Evolutionary conservation across 2,113 vertebrate genomes (phyloP), one percentile per base, ranked within the genome.

Genomic region (Cichladusa arquata): DNA sequence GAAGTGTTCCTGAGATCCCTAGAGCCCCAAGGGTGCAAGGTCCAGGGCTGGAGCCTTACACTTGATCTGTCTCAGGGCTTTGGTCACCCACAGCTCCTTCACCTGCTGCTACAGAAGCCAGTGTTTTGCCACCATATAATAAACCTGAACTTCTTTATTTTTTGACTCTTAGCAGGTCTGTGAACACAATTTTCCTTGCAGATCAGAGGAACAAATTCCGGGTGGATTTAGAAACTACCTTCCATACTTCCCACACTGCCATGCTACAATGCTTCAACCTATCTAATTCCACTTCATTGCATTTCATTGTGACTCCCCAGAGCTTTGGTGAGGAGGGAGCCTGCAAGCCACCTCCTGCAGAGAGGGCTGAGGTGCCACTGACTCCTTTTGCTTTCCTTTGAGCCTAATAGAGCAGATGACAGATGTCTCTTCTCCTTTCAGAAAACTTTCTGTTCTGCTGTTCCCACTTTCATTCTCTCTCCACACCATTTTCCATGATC

Each of bases 261-360:
- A 64, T 0, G 0, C 73, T 81, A n/a, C 53, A 66, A 0, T 72
- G 61, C 84, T 78, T 47, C 57, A 84, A 67, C 54, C 81, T 79
- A 14, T 69, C 82, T 91, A 81, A 86, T 60, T 88, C 74, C 34
- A 51, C 47, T 70, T 77, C 78, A n/a, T 42, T 69, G 53, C 81
- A 65, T 82, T 82, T 82, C 28, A 80, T 31, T 87, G 66, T 57
- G 91, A 48, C 50, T 96, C 62, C 87, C 42, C 58, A 48, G 81
- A 91, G 86, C 65, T 94, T 85, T 3, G 4, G 58, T 84, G 66
- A 25, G 50, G 70, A 89, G 56, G 45, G 38, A 95, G 58, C 71
- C 50, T 85, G 89, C 45, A 95, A 92, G 62, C 78, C 77, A 85
- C 93, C 87, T 91, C 89, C 86, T 92, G 78, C 78, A 91, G 74